phyloP scores from a whole-genome alignment of 2,888 invertebrate species.

The Epistrophe grossulariae region DNA sequence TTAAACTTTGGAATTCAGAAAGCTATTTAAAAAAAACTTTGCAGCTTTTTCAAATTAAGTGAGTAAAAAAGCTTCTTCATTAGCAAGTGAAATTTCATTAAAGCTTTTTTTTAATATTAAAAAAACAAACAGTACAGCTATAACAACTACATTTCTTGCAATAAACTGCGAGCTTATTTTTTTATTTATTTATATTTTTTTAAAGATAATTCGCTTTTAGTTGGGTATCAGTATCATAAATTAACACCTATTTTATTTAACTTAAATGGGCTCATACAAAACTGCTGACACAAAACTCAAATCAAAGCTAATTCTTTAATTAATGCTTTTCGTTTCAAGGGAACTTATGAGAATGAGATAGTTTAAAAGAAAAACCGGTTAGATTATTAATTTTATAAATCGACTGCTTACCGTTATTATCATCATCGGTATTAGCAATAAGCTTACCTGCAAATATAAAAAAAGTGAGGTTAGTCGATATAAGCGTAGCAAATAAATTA shows the following conservation, averaged over 20 bases:
- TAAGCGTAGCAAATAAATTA: neutral
- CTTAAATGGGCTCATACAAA: too few species aligned
- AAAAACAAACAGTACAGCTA: neutral
- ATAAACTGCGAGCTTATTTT: neutral
- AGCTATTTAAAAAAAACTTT: too few species aligned
- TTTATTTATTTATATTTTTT: neutral
- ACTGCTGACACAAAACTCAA: too few species aligned
- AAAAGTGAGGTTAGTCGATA: neutral
- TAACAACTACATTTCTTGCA: neutral
- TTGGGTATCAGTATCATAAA: neutral
- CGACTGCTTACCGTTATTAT: constrained; percentile 69
- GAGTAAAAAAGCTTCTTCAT: neutral
- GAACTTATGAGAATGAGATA: neutral
- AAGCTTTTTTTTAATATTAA: neutral
- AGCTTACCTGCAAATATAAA: constrained; percentile 70
- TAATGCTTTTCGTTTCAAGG: too few species aligned
- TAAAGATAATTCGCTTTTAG: neutral
- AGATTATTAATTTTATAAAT: neutral
- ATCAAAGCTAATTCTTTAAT: too few species aligned
- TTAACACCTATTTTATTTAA: too few species aligned
- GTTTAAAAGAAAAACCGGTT: neutral
- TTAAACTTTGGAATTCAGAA: too few species aligned
- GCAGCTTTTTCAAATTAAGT: neutral
- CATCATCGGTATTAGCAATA: constrained; percentile 73
- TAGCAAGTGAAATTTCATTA: neutral